phyloP scores from a whole-genome alignment of 2,888 invertebrate species.

The Cloeon dipterum region DNA sequence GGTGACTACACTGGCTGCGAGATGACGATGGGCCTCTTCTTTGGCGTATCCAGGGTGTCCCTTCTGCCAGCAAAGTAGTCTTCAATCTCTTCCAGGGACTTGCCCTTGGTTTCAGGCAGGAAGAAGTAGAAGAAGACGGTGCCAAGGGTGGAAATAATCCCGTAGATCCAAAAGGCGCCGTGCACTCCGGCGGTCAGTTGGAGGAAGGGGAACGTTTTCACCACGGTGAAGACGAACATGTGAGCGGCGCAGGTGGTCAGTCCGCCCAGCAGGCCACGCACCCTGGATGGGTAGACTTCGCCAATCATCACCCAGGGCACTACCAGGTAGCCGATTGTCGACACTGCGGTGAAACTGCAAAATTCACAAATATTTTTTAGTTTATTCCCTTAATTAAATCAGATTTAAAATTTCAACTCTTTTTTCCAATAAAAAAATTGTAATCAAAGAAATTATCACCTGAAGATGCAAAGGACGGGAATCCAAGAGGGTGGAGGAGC shows the following conservation, averaged over 20 bases:
- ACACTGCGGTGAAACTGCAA: conserved; percentile 32
- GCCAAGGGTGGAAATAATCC: conserved; percentile 21
- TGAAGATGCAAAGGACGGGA: conserved; percentile 21
- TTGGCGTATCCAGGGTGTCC: conserved; percentile 17
- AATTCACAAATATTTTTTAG: too few relatives aligned
- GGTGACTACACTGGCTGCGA: too few relatives aligned
- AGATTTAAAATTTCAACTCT: too few relatives aligned
- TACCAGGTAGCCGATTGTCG: conserved; percentile 40
- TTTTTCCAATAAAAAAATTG: too few relatives aligned
- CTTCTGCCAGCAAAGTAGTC: conserved; percentile 42
- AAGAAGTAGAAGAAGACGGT: conserved; percentile 36
- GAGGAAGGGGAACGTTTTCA: conserved; percentile 37
- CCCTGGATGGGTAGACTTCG: conserved; percentile 19
- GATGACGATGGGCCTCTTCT: background rate
- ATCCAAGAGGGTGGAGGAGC: conserved; percentile 28
- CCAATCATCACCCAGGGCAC: conserved; percentile 54
- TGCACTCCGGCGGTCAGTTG: conserved; percentile 25
- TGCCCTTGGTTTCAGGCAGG: conserved; percentile 44
- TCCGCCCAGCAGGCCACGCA: conserved; percentile 40
- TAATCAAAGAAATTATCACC: too few relatives aligned
- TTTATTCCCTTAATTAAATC: too few relatives aligned
- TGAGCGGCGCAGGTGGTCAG: conserved; percentile 41
- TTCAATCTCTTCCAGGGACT: conserved; percentile 40
- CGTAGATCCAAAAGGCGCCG: conserved; percentile 37
- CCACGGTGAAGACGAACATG: conserved; percentile 37